Conservation (phyloP, 2,797 vertebrate species). For the Graptemys geographica region DNA sequence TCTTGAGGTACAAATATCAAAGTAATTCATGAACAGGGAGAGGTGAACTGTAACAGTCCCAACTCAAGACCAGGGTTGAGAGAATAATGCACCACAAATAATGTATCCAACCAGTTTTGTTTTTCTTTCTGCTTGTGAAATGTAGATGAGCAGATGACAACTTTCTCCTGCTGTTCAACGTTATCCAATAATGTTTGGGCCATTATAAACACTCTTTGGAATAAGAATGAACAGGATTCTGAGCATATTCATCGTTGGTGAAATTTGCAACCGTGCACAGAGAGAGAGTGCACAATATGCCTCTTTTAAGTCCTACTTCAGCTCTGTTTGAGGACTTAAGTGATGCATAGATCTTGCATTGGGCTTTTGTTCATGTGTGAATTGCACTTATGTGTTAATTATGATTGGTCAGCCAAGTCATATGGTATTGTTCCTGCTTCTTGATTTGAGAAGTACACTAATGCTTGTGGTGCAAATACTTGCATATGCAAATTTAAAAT, state of each 20-base stretch:
- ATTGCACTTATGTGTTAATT: conserved; percentile 8
- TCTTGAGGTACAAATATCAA: neutral
- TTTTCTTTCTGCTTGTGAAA: neutral
- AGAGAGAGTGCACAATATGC: conserved; percentile 17
- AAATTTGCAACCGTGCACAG: neutral
- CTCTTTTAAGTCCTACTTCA: neutral
- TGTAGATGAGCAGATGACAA: no score
- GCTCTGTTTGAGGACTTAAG: neutral
- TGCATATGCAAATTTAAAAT: neutral
- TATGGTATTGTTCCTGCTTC: neutral
- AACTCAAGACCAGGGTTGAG: neutral
- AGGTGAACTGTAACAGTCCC: conserved; percentile 4
- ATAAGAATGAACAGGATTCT: no score
- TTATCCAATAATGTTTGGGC: no score
- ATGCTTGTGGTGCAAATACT: neutral
- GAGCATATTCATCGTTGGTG: neutral
- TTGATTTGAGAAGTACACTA: neutral
- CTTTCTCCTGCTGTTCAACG: no score
- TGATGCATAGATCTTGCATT: neutral
- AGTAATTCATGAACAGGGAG: conserved; percentile 15
- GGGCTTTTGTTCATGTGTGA: conserved; percentile 8
- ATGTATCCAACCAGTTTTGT: neutral
- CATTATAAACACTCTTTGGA: no score
- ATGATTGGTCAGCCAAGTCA: neutral
- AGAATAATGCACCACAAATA: conserved; percentile 24